phyloP scores from a whole-genome alignment of 2,797 vertebrate species.

The Nyctalus aviator region DNA sequence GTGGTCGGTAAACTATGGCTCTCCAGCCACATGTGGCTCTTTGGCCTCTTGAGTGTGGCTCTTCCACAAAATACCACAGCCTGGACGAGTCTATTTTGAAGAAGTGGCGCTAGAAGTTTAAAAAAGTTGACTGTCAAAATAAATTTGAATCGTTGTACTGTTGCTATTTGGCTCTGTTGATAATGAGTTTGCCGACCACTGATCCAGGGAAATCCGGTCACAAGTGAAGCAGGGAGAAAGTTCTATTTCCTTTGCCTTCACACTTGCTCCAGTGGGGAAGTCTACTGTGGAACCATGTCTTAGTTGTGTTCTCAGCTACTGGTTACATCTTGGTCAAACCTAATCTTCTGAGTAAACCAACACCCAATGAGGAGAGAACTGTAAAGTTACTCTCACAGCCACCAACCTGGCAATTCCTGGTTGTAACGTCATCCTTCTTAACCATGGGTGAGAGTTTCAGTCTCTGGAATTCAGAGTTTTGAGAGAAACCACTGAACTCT shows the following conservation, averaged over 20 bases:
- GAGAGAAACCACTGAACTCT: not conserved
- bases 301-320: not conserved
- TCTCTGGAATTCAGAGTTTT: not conserved
- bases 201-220: not conserved
- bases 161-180: no score
- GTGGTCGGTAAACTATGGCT: no score
- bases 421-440: not conserved
- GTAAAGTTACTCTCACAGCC: not conserved
- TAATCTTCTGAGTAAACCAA: not conserved
- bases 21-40: no score
- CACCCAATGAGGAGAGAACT: not conserved
- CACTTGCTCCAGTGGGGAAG: not conserved
- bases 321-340: not conserved
- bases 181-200: no score
- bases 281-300: not conserved
- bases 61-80: no score
- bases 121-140: no score
- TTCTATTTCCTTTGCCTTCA: slow-evolving; percentile 2
- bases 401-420: not conserved
- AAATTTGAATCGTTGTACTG: no score
- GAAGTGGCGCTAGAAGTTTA: no score
- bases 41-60: no score
- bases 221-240: not conserved
- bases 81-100: no score
- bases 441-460: not conserved